These are phyloP conservation scores for Nebria salina DNA, from an alignment of 2,888 invertebrate genomes.

Conservation along the genomic window DNA sequence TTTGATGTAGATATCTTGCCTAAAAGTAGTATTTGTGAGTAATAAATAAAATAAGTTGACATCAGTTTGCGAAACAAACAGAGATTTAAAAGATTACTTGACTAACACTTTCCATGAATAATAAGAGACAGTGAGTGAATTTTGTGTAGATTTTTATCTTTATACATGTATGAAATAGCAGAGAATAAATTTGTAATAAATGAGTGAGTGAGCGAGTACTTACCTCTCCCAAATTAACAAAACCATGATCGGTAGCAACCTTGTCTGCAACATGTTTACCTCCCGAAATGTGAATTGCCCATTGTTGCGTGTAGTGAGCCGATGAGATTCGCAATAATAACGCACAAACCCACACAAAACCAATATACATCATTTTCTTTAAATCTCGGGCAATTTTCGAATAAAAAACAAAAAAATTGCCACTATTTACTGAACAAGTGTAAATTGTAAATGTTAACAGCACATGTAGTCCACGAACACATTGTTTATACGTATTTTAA, in stretches of 20 bases:
- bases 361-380: slow-evolving; percentile 42
- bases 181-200: too few relatives aligned
- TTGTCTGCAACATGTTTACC: slow-evolving; percentile 72
- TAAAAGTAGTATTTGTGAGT: not conserved
- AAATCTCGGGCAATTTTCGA: not conserved
- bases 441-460: not conserved
- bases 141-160: slow-evolving; percentile 37
- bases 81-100: not conserved
- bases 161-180: not conserved
- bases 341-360: slow-evolving; percentile 38
- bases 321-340: slow-evolving; percentile 39
- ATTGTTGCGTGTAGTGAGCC: slow-evolving; percentile 79
- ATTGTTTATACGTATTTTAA: slow-evolving; percentile 22
- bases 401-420: slow-evolving; percentile 28
- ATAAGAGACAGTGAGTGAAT: not conserved
- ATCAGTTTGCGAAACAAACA: not conserved
- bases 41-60: not conserved
- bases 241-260: slow-evolving; percentile 84
- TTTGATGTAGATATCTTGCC: not conserved
- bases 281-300: slow-evolving; percentile 85
- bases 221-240: slow-evolving; percentile 87
- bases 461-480: slow-evolving; percentile 13
- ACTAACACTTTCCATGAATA: not conserved
- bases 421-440: slow-evolving; percentile 19
- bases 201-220: slow-evolving; percentile 56